A percentile compares a stretch with the other conserved stretches of the same genome.
Conservation (phyloP, 2,888 invertebrate genomes). For the Adela reaumurella region DNA sequence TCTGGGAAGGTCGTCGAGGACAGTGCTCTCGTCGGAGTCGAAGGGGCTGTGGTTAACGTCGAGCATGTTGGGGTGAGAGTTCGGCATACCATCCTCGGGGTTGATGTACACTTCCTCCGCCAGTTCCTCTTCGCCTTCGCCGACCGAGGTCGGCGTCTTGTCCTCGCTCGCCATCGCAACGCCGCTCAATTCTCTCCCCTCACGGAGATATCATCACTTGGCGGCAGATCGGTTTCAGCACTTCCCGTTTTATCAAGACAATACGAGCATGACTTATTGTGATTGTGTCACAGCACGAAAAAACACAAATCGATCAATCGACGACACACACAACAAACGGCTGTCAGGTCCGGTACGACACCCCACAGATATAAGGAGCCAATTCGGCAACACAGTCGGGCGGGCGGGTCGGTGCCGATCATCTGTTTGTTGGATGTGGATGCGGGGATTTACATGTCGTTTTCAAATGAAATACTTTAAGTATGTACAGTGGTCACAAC, state of each 20-base stretch:
- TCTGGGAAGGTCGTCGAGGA: conserved; percentile 79
- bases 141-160: not conserved
- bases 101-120: conserved; percentile 75
- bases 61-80: conserved; percentile 75
- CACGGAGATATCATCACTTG: not conserved
- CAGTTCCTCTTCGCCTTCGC: not conserved
- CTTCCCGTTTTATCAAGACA: too few species aligned
- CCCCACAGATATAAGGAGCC: too few species aligned
- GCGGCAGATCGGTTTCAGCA: too few species aligned
- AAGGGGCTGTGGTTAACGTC: conserved; percentile 60
- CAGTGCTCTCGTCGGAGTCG: conserved; percentile 64
- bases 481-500: too few species aligned
- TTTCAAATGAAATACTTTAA: too few species aligned
- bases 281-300: not conserved
- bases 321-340: not conserved
- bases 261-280: too few species aligned
- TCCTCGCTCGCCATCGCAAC: not conserved
- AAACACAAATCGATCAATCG: not conserved
- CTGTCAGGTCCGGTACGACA: too few species aligned
- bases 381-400: too few species aligned
- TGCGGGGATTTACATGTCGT: too few species aligned
- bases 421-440: too few species aligned
- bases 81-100: conserved; percentile 80
- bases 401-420: too few species aligned
- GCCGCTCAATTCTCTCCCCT: not conserved